phyloP scores from a whole-genome alignment of 2,113 vertebrate species.

The Spheniscus mendiculus region DNA sequence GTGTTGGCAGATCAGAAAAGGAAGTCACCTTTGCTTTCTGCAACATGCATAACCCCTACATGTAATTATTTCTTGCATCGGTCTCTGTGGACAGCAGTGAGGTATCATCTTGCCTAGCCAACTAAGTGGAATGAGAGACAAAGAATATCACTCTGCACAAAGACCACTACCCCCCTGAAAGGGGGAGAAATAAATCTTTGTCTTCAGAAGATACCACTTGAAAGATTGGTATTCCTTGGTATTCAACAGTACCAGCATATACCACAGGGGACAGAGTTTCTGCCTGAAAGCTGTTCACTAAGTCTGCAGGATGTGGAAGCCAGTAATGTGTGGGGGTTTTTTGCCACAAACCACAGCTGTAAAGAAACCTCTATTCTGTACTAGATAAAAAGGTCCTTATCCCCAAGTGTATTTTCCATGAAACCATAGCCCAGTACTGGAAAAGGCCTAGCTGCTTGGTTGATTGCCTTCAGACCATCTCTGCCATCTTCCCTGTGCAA shows the following conservation, averaged over 20 bases:
- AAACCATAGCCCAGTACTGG: neutral
- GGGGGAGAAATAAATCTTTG: neutral
- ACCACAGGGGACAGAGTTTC: neutral
- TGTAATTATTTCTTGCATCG: neutral
- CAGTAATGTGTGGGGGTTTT: neutral
- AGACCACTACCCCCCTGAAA: neutral
- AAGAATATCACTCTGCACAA: neutral
- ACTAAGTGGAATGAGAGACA: neutral
- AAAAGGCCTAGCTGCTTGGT: neutral
- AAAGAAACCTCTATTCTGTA: neutral
- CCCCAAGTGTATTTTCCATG: neutral
- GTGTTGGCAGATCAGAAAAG: neutral
- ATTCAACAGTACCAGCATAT: neutral
- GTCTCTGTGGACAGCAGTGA: neutral
- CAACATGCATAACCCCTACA: neutral
- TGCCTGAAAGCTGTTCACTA: neutral
- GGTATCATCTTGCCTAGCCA: neutral
- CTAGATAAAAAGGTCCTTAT: neutral
- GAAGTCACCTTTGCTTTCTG: neutral
- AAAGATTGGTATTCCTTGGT: neutral
- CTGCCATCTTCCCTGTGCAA: neutral
- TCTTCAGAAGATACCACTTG: neutral
- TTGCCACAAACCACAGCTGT: neutral
- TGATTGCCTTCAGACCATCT: neutral
- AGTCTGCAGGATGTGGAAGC: constrained; percentile 12